Base-by-base conservation (phyloP, 1,140 invertebrate species). In the Stegodyphus dumicola region DNA sequence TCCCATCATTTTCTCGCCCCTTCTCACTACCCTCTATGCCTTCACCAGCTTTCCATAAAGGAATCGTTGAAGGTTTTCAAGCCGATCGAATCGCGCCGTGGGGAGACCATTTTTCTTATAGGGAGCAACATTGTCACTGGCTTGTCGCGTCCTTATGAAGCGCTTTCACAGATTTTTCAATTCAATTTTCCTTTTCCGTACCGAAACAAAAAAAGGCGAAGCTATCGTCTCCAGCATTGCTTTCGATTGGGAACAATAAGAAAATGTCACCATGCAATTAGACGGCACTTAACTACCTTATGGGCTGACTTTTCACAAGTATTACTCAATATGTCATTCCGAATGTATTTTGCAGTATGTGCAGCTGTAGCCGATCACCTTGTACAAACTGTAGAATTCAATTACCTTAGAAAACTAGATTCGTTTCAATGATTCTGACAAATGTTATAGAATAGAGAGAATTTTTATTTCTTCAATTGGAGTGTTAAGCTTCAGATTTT, bases 101-200 rank as follows among this genome's bases (percentile, higher is more conserved):
- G 73, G 81, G 81, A 70, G 74, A 77, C 73, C 81, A 76, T 76
- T 85, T 77, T 85, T 85, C 74, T 77, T 85, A 53, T 33, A 60
- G 81, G 67, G 65, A 77, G 81, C 81, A 76, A 85, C 81, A 85
- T 85, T 85, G 81, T 85, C 81, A 85, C 73, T 76, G 81, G 73
- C 73, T 85, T 85, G 81, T 85, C 81, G 81, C 74, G 74, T 85
- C 81, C 81, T 85, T 77, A 70, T 76, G 81, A 85, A 85, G 81
- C 73, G 70, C 80, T 75, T 83, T 83, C 80, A 65, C 80, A 83
- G 80, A 76, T 85, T 85, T 76, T 77, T 76, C 81, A 85, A 85
- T 85, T 85, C 81, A 85, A 85, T 85, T 85, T 85, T 77, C 69
- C 79, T 74, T 73, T 71, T 52, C 33, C 33, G 33, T 33, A 33